Percentiles rank a stretch among this genome's conserved stretches.
Evolutionary conservation across 2,113 vertebrate genomes (phyloP).

Genomic region (Tichodroma muraria): DNA sequence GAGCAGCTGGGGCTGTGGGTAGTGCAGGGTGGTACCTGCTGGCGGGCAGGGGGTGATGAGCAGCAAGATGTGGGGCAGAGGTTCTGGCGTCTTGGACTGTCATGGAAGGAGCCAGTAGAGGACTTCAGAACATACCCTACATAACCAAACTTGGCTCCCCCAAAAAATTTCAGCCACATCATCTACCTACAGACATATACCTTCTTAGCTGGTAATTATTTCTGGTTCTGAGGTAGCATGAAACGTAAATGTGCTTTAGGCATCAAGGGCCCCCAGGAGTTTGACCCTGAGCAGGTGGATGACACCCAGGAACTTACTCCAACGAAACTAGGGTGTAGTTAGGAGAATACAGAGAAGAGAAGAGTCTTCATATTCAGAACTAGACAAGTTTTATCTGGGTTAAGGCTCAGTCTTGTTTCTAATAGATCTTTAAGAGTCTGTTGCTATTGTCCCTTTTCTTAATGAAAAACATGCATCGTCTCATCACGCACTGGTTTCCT

Average conservation of each 20-base stretch:
- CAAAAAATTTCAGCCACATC: not conserved
- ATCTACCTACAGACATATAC: not conserved
- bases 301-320: not conserved
- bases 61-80: not conserved
- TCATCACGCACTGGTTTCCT: not conserved
- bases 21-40: not conserved
- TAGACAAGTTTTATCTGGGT: not conserved
- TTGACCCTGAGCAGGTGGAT: not conserved
- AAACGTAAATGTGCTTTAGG: not conserved
- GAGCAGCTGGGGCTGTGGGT: not conserved
- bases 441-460: not conserved
- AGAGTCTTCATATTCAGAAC: not conserved
- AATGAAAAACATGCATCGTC: not conserved
- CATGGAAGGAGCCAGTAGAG: not conserved
- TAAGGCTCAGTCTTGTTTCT: not conserved
- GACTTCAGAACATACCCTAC: not conserved
- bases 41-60: not conserved
- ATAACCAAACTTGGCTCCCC: not conserved
- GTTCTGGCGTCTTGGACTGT: not conserved
- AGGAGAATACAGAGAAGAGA: not conserved
- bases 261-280: not conserved
- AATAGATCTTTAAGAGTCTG: not conserved
- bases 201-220: not conserved
- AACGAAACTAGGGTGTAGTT: not conserved
- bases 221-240: not conserved